Conservation (phyloP, 2,888 invertebrate genomes). For the Mactromeris polynyma region DNA sequence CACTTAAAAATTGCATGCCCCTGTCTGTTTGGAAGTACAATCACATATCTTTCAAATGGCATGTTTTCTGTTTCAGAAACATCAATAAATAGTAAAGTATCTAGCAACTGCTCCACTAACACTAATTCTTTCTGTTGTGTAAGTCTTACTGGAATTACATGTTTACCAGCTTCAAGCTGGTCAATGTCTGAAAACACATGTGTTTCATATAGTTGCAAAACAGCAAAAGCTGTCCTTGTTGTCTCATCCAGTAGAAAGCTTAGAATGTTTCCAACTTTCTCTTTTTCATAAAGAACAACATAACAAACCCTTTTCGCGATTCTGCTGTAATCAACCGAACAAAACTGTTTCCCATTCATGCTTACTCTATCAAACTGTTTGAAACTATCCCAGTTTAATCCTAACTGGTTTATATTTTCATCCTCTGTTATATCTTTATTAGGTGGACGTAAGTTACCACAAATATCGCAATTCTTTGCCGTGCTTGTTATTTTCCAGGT, state of each 20-base stretch:
- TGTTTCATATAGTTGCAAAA: conserved; percentile 39
- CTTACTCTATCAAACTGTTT: too few relatives aligned
- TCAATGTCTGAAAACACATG: conserved; percentile 32
- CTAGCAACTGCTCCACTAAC: conserved; percentile 3
- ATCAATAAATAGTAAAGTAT: conserved; percentile 35
- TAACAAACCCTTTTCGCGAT: neutral
- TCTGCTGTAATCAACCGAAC: too few relatives aligned
- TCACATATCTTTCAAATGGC: too few relatives aligned
- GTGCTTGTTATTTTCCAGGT: conserved; percentile 31
- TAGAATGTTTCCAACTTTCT: conserved; percentile 38
- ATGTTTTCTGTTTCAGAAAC: conserved; percentile 20
- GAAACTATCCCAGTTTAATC: too few relatives aligned
- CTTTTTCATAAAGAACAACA: conserved; percentile 45
- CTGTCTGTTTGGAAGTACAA: conserved; percentile 41
- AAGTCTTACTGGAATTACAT: conserved; percentile 23
- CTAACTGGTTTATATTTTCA: too few relatives aligned
- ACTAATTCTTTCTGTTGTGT: neutral
- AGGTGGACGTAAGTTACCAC: conserved; percentile 29
- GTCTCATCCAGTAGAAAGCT: conserved; percentile 31
- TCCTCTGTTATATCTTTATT: too few relatives aligned
- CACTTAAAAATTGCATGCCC: conserved; percentile 42
- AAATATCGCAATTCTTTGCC: conserved; percentile 38
- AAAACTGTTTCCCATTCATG: too few relatives aligned
- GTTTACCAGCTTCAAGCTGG: conserved; percentile 43
- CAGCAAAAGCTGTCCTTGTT: conserved; percentile 46